Evolutionary conservation across 1,140 invertebrate genomes (phyloP), one percentile per base, ranked within the genome.

Genomic region (Cepaea nemoralis): DNA sequence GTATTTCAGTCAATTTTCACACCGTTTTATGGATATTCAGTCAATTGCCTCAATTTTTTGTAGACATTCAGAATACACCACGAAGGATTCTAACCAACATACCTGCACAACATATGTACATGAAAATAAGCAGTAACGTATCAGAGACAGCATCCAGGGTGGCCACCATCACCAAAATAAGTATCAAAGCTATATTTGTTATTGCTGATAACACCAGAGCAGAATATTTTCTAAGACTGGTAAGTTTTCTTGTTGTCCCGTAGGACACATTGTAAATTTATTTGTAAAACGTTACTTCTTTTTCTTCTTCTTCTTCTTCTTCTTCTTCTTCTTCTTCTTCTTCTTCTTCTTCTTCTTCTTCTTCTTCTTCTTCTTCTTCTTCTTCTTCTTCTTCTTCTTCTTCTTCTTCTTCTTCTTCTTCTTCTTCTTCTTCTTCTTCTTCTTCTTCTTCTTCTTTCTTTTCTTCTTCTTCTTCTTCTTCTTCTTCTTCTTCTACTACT

Each of bases 71-170:
- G 63, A 84, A 84, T 50, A 85, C 86, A 0, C 87, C 87, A 16
- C 80, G 86, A 33, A 78, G 87, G 33, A 78, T 88, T 14, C 83
- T 89, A 75, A 86, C 83, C 16, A 87, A 87, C 45, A 80, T 89
- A 0, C 83, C 87, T 0, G 84, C 85, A 0, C 86, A 88, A 50
- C 88, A 89, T 79, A 40, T 89, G 24, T 89, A 88, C 74, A 80
- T 87, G 12, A 69, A 78, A 37, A 82, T 88, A 66, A 63, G 77
- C 27, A 42, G 42, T 14, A 67, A 80, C 19, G 40, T 66, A 0
- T 76, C 66, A 22, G 71, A 70, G 19, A 66, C 81, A 3, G 33
- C 66, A 45, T 14, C 45, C 8, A 85, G 87, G 37, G 76, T 89
- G 14, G 63, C 81, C 22, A 84, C 77, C 59, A 67, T 88, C 24